Conservation (phyloP, 2,113 vertebrate genomes). For the Oryzias javanicus region DNA sequence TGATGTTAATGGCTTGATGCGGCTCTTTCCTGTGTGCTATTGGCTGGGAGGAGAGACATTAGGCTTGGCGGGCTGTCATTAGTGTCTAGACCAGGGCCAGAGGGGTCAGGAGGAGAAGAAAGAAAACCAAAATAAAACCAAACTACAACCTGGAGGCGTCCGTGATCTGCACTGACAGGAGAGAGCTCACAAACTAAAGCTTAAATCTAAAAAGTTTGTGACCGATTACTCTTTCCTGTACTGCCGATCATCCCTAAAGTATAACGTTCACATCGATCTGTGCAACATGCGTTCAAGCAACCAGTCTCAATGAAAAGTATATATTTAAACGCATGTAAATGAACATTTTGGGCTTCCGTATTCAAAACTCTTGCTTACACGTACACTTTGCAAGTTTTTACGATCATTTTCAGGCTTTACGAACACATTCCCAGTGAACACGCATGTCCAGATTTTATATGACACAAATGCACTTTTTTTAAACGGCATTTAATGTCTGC, state of each 20-base stretch:
- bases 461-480: no score
- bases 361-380: no score
- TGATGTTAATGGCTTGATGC: constrained; percentile 62
- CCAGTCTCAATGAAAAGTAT: no score
- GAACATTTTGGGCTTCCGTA: no score
- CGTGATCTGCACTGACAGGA: constrained; percentile 43
- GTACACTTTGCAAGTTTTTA: no score
- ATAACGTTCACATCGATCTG: no score
- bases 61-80: constrained; percentile 65
- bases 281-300: no score
- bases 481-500: no score
- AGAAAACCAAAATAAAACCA: constrained; percentile 2
- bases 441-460: no score
- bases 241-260: neutral
- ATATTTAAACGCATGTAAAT: no score
- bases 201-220: constrained; percentile 7
- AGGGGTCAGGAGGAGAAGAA: constrained; percentile 55
- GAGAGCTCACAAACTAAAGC: constrained; percentile 33
- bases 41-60: constrained; percentile 54
- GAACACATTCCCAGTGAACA: no score
- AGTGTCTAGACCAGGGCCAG: constrained; percentile 63
- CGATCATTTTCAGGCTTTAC: no score
- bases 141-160: constrained; percentile 44
- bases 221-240: neutral
- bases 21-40: constrained; percentile 46